phyloP scores from a whole-genome alignment of 2,888 invertebrate genomes.

The Elegia similella region DNA sequence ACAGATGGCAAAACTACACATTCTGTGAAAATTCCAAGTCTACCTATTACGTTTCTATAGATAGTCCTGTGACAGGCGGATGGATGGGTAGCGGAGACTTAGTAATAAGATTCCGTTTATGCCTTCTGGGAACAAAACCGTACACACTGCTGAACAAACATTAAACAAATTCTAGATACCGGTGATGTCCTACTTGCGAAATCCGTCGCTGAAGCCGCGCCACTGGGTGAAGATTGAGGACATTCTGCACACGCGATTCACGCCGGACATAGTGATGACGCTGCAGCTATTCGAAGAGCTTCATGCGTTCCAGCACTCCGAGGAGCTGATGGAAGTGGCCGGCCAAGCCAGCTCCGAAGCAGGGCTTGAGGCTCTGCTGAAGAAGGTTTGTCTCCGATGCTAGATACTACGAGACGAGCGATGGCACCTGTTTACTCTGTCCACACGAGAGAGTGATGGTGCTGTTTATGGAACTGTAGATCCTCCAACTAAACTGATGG shows the following conservation, averaged over 20 bases:
- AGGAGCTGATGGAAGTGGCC: conserved; percentile 91
- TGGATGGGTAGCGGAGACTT: too few species aligned
- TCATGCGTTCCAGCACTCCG: conserved; percentile 87
- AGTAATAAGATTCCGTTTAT: too few species aligned
- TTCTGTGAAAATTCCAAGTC: too few species aligned
- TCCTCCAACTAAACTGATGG: too few species aligned
- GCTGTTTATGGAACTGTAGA: too few species aligned
- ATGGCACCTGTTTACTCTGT: too few species aligned
- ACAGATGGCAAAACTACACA: too few species aligned
- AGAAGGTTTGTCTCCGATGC: conserved; percentile 78
- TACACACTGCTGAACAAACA: background rate
- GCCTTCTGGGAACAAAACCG: too few species aligned
- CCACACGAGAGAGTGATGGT: too few species aligned
- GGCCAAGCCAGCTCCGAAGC: conserved; percentile 94
- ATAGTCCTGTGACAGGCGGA: too few species aligned
- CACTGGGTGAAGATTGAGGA: conserved; percentile 93
- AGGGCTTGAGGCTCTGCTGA: conserved; percentile 89
- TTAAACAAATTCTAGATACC: conserved; percentile 77
- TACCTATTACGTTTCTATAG: too few species aligned
- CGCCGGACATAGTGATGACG: conserved; percentile 85
- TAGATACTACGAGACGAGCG: too few species aligned
- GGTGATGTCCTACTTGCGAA: conserved; percentile 89
- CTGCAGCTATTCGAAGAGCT: conserved; percentile 86
- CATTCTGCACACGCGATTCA: conserved; percentile 87
- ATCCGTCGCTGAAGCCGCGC: conserved; percentile 88